Base-by-base conservation (phyloP, 2,888 invertebrate genomes). In the Chymomyza fuscimana region DNA sequence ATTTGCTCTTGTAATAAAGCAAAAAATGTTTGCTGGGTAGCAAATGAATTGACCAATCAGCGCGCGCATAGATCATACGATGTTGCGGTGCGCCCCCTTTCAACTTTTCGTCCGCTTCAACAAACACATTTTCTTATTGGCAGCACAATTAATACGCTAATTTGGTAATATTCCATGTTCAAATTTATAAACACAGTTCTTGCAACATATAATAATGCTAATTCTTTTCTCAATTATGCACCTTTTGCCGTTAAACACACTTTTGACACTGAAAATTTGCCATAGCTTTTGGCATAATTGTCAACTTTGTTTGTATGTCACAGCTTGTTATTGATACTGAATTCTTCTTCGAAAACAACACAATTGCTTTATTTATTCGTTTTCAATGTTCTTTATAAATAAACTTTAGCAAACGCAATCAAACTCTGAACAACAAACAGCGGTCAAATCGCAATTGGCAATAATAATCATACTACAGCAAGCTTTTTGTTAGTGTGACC, bases 271-370 rank as follows among this genome's bases (percentile, higher is more conserved):
- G 15, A 5, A 6, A n/a, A 54, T 54, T 54, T 12, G 54, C 16
- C 54, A 54, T 16, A 4, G 22, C 16, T 54, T 52, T 16, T 54
- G 54, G 16, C 54, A 15, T 54, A 54, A 12, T 15, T 54, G 5
- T 16, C 19, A 0, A 7, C 15, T 54, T 19, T 54, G 16, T n/a
- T 46, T 46, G 0, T 46, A 46, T 46, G 40, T 46, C 12, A 46
- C 40, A 3, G 40, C 12, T 12, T 12, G 40, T 46, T 46, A 12
- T 10, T 10, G 40, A 10, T 15, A 12, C 10, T 46, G 40, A 12
- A 46, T 46, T 54, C 5, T 19, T 3, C 19, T 9, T 16, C 12
- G 93, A 79, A 81, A 77, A 79, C 94, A 95, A 94, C 94, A 94
- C 94, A 93, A 93, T 94, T 94, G 94, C 79, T 81, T 75, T 80